These are phyloP conservation scores for Drosophila persimilis DNA, from an alignment of 1,140 invertebrate genomes.

Conservation along the genomic window DNA sequence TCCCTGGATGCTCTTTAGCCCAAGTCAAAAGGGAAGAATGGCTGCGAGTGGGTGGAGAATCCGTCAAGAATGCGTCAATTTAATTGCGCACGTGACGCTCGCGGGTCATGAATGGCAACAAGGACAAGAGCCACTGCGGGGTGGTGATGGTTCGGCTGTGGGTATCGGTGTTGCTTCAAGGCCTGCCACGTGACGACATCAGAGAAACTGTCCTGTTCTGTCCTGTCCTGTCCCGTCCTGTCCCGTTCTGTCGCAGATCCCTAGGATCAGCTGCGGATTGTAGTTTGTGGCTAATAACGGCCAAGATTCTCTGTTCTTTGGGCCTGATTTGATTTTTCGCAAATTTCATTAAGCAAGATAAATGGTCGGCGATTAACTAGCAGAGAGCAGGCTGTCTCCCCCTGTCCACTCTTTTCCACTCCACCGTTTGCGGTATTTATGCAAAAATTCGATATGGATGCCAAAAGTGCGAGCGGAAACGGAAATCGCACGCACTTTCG, in stretches of 20 bases:
- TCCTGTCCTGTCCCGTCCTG: too few species aligned
- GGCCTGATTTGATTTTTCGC: slow-evolving; percentile 60
- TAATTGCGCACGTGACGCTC: slow-evolving; percentile 75
- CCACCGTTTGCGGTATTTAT: slow-evolving; percentile 52
- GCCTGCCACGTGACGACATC: slow-evolving; percentile 55
- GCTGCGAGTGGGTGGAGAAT: slow-evolving; percentile 32
- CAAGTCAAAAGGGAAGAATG: slow-evolving; percentile 23
- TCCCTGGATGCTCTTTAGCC: slow-evolving; percentile 60
- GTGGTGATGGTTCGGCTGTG: too few species aligned
- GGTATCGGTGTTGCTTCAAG: neutral
- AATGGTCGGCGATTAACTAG: slow-evolving; percentile 77
- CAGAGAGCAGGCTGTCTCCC: slow-evolving; percentile 47
- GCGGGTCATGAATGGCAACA: slow-evolving; percentile 40
- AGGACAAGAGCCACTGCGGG: neutral
- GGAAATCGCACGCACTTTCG: slow-evolving; percentile 51
- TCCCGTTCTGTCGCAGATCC: too few species aligned
- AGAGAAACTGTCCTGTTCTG: neutral
- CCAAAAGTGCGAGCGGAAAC: slow-evolving; percentile 40
- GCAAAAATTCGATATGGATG: slow-evolving; percentile 77
- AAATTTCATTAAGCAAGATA: slow-evolving; percentile 83
- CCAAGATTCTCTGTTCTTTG: neutral
- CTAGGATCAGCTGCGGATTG: slow-evolving; percentile 3
- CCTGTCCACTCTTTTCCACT: neutral
- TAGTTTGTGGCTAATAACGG: slow-evolving; percentile 55
- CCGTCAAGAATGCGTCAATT: slow-evolving; percentile 71